These are phyloP conservation scores for Anthophora plumipes DNA, from an alignment of 2,888 invertebrate genomes.

Conservation along the genomic window DNA sequence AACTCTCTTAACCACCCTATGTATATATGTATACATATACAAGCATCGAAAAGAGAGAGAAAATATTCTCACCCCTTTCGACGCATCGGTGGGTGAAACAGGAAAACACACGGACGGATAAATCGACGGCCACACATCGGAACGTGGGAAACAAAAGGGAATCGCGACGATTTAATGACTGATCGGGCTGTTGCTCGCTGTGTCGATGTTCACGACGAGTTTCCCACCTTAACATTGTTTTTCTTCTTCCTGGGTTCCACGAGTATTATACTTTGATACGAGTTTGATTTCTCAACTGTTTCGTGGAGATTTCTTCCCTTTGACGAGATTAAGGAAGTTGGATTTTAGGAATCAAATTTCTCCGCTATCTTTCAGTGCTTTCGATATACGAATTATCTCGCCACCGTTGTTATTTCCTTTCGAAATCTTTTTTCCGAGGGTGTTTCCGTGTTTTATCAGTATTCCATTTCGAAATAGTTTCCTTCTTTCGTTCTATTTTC, in stretches of 20 bases:
- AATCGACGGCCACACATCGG: slow-evolving; percentile 55
- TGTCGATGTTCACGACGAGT: slow-evolving; percentile 63
- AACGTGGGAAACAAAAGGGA: slow-evolving; percentile 79
- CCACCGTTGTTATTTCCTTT: too few species aligned
- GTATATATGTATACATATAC: not conserved
- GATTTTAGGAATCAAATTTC: too few species aligned
- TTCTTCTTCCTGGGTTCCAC: not conserved
- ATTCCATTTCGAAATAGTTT: too few species aligned
- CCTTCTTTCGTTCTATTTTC: too few species aligned
- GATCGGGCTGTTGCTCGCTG: slow-evolving; percentile 80
- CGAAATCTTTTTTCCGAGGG: too few species aligned
- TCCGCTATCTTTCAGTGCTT: too few species aligned
- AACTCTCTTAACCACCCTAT: slow-evolving; percentile 30
- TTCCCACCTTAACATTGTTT: slow-evolving; percentile 43
- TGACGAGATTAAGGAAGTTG: too few species aligned
- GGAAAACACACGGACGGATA: slow-evolving; percentile 71
- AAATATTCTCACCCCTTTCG: slow-evolving; percentile 63
- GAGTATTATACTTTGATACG: not conserved
- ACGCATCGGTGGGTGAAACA: slow-evolving; percentile 48
- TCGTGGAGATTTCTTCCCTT: not conserved
- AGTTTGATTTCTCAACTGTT: not conserved
- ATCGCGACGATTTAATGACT: slow-evolving; percentile 83
- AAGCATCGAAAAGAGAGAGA: slow-evolving; percentile 52
- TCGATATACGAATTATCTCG: too few species aligned
- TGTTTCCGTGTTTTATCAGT: too few species aligned